Evolutionary conservation across 2,888 invertebrate species (phyloP).

Genomic region (Omphaloscelis lunosa): DNA sequence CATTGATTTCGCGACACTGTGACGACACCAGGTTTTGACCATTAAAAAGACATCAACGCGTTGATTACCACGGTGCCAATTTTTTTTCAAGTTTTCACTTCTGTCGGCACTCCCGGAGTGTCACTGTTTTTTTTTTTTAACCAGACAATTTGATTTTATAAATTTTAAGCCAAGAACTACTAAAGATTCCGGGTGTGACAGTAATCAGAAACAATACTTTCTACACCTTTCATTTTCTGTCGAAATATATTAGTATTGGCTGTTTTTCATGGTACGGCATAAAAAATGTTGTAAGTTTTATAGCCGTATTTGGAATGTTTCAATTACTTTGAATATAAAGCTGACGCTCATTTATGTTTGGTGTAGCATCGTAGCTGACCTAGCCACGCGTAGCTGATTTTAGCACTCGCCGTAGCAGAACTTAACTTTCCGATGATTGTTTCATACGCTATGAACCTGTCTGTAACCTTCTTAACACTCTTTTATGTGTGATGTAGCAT

Average conservation of each 20-base stretch:
- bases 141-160: no score
- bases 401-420: constrained; percentile 4
- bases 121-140: no score
- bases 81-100: no score
- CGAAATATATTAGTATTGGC: neutral
- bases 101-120: no score
- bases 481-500: no score
- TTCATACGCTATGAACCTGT: neutral
- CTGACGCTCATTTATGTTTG: neutral
- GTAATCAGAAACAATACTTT: neutral
- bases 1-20: no score
- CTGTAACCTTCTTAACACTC: neutral
- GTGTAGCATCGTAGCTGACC: neutral
- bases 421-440: neutral
- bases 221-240: neutral
- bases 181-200: neutral
- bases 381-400: neutral
- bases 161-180: neutral
- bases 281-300: neutral
- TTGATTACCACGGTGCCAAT: no score
- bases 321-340: neutral
- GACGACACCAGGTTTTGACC: no score
- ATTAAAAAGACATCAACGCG: no score
- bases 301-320: neutral
- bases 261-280: neutral